Conservation (phyloP, 1,140 invertebrate species). For the Melanaphis sacchari region DNA sequence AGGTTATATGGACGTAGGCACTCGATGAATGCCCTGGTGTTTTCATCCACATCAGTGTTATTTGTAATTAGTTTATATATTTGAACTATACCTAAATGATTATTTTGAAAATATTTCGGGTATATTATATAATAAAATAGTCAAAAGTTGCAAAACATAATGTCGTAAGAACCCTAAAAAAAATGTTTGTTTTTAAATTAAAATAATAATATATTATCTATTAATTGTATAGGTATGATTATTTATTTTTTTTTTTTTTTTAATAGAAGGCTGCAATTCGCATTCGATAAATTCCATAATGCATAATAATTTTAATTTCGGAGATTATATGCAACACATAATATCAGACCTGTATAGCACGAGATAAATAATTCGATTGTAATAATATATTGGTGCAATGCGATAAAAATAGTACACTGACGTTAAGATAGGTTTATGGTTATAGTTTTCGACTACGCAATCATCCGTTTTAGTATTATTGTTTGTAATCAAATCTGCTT, state of each 20-base stretch:
- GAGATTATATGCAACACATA: not conserved
- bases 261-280: not conserved
- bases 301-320: not conserved
- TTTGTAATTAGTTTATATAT: not conserved
- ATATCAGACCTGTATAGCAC: not conserved
- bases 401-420: not conserved
- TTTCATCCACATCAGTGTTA: not conserved
- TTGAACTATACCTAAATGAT: not conserved
- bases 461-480: too few species aligned
- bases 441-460: not conserved
- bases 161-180: not conserved
- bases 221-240: too few species aligned
- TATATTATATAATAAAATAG: not conserved
- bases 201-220: not conserved
- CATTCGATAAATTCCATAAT: not conserved
- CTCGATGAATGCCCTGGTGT: not conserved
- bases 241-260: not conserved
- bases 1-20: not conserved
- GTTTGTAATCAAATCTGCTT: not conserved
- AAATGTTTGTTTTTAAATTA: not conserved
- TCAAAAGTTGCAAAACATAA: not conserved
- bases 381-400: slow-evolving; percentile 42
- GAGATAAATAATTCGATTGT: not conserved
- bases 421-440: not conserved
- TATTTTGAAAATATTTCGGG: not conserved